Evolutionary conservation across 2,113 vertebrate genomes (phyloP), one percentile per base, ranked within the genome.

Genomic region (Columba janthina): DNA sequence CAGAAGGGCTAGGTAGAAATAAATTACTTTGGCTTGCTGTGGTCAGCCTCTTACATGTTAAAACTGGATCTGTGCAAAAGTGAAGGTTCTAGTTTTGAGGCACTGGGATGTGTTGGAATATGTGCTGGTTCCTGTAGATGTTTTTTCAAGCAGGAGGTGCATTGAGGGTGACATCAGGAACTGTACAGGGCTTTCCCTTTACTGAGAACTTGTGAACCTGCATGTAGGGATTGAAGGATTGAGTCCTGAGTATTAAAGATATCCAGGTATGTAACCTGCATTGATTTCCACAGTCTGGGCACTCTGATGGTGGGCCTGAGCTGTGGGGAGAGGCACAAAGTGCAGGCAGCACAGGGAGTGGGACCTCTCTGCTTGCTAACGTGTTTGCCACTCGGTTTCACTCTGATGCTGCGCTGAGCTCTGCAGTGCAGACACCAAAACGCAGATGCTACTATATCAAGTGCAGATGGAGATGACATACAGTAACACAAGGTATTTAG

Each of bases 161-260:
- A 73, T 46, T 88, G 78, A 80, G 6, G 25, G 12, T 56, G 25
- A 56, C 22, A 65, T 7, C 25, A 58, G 32, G 38, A 95, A 38
- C 32, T 77, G 46, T 15, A 56, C 26, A 77, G 36, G 40, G 85
- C 36, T 88, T 15, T 0, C 18, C 31, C 15, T 34, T 85, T 93
- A 88, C 96, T 96, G 92, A 90, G 92, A 92, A 66, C 17, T 57
- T 62, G 28, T 61, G 50, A 72, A 69, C 15, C 25, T 4, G 1
- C 46, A 57, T 6, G 17, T 15, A 73, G 51, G 22, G 29, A 72
- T 0, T 61, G 57, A 83, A 73, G 56, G 48, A 66, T 46, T 93
- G 28, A 77, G 38, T 54, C 56, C 60, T 66, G 54, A 66, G 64
- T 51, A 32, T 56, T 74, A n/a, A 62, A 86, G 58, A 60, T 21